Conservation (phyloP, 2,888 invertebrate genomes). For the Cephalotes varians region DNA sequence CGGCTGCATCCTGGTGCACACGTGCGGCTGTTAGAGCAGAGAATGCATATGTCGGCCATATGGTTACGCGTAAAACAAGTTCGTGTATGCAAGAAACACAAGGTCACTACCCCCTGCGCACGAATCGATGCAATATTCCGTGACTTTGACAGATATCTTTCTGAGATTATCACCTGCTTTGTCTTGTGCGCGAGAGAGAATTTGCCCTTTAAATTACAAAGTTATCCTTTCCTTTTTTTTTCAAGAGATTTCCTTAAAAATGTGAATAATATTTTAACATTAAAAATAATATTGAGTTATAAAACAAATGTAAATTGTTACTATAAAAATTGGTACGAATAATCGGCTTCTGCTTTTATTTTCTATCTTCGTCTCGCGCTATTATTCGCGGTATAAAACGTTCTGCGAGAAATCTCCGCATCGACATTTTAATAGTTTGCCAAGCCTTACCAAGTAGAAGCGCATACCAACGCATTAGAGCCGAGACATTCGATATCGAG, state of each 20-base stretch:
- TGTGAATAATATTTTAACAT: neutral
- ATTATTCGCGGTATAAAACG: neutral
- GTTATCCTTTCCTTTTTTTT: neutral
- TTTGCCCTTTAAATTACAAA: neutral
- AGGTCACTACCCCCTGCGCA: constrained; percentile 30
- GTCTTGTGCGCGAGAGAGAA: neutral
- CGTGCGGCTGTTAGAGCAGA: constrained; percentile 61
- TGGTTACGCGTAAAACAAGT: constrained; percentile 60
- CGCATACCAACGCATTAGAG: constrained; percentile 32
- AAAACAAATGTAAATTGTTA: neutral
- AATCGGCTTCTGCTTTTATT: neutral
- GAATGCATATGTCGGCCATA: constrained; percentile 75
- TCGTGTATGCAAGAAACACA: constrained; percentile 42
- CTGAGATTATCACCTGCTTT: neutral
- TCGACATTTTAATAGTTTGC: neutral
- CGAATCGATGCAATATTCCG: constrained; percentile 31
- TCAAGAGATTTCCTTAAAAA: neutral
- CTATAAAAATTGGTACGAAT: neutral
- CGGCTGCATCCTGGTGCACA: constrained; percentile 59
- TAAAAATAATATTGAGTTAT: neutral
- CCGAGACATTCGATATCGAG: constrained; percentile 24
- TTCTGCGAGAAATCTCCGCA: neutral
- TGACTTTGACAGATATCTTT: neutral
- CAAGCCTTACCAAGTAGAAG: neutral
- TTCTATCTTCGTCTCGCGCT: neutral